Base-by-base conservation (phyloP, 2,113 vertebrate genomes). In the Oncorhynchus gorbuscha region DNA sequence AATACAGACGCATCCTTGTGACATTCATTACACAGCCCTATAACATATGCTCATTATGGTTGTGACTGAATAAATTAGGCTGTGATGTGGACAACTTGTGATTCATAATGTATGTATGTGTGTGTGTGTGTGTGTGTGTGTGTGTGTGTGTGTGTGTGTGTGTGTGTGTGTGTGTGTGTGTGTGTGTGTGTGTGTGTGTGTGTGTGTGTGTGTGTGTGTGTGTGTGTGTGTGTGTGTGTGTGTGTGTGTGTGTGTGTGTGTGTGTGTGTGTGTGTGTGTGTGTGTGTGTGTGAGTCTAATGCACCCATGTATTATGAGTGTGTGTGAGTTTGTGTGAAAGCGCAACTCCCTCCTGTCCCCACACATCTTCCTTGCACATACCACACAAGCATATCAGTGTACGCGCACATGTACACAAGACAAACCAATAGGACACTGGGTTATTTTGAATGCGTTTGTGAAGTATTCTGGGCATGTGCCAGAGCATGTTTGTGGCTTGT, bases 51-150 rank as follows among this genome's bases (percentile, higher is more conserved):
- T 82, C 80, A 80, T 82, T 84, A 74, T 65, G 70, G 74, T 73
- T 59, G 71, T 82, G 59, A 80, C 77, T 72, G 73, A 77, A 78
- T 73, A 81, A 67, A 82, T 84, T 69, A 77, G 55, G 72, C 22
- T 64, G 69, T 79, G 51, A 85, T 81, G 66, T 81, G 69, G 81
- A 84, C 79, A 61, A 8, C 58, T 51, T 79, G 72, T 75, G 49
- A 81, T 81, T 83, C 22, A 81, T 81, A 86, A 85, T 82, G 68
- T 55, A 85, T 82, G 68, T 59, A 75, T 69, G 59, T 24, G 16
- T 73, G 71, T 72, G 45, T 35, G 71, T 74, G 69, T 71, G 65
- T 86, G 45, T 71, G 69, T 71, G 3, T 67, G 64, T 28, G 64
- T 12, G 64, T 14, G 3, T 66, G 65, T 28, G 26, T 30, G 26